These are phyloP conservation scores for Melanostigma gelatinosum DNA, from an alignment of 2,113 vertebrate genomes.

Conservation along the genomic window DNA sequence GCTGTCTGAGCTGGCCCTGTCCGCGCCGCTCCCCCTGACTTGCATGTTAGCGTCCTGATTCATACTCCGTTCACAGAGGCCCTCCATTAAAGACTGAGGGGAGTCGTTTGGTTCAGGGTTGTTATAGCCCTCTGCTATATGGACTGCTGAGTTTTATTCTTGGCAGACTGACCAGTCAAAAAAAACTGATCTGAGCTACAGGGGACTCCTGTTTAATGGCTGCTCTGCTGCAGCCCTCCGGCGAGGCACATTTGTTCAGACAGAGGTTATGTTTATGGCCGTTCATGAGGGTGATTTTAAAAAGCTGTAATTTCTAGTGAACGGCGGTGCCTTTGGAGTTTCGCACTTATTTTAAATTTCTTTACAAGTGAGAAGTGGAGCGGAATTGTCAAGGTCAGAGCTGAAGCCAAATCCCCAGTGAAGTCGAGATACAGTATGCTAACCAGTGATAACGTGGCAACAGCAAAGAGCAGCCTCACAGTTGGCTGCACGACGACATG, in stretches of 20 bases:
- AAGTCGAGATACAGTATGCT: constrained; percentile 32
- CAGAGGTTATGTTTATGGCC: constrained; percentile 62
- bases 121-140: constrained; percentile 59
- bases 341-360: constrained; percentile 20
- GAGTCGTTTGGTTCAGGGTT: constrained; percentile 63
- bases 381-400: constrained; percentile 48
- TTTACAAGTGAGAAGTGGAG: constrained; percentile 49
- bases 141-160: constrained; percentile 68
- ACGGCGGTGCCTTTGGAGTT: constrained; percentile 29
- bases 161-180: constrained; percentile 44
- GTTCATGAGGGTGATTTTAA: constrained; percentile 49
- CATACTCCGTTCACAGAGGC: constrained; percentile 55
- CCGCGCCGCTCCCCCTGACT: constrained; percentile 55
- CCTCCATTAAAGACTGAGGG: constrained; percentile 63
- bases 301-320: constrained; percentile 43
- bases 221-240: constrained; percentile 42
- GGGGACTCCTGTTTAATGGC: constrained; percentile 60
- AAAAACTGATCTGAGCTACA: constrained; percentile 42
- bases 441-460: constrained; percentile 28
- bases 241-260: constrained; percentile 56
- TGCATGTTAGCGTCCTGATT: constrained; percentile 72
- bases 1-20: constrained; percentile 71
- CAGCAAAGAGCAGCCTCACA: constrained; percentile 8
- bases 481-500: not conserved
- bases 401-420: constrained; percentile 36